A percentile compares a stretch with the other conserved stretches of the same genome.
These are phyloP conservation scores for Tetramorium simillimum DNA, from an alignment of 1,140 invertebrate genomes.

Conservation along the genomic window DNA sequence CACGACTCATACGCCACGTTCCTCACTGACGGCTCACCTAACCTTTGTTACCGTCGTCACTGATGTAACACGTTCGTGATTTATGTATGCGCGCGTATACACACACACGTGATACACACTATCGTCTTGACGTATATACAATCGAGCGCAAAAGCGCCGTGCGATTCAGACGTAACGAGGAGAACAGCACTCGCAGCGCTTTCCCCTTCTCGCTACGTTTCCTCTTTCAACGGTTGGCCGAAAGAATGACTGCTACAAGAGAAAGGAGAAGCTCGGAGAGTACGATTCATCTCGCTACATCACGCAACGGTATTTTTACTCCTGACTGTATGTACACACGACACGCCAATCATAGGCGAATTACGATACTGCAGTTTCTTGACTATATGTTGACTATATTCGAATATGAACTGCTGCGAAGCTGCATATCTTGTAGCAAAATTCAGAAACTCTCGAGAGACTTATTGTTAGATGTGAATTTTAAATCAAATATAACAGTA, in stretches of 20 bases:
- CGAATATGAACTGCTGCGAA: not conserved
- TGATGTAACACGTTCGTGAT: not conserved
- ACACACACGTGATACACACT: not conserved
- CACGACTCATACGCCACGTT: slow-evolving; percentile 65
- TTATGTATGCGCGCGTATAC: not conserved
- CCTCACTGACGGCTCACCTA: slow-evolving; percentile 61
- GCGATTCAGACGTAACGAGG: not conserved
- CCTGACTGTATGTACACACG: not conserved
- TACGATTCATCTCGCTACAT: not conserved
- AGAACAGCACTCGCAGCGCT: not conserved
- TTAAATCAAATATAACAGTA: too few relatives aligned
- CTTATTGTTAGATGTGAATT: too few relatives aligned
- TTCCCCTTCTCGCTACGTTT: not conserved
- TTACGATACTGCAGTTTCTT: not conserved
- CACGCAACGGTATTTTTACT: not conserved
- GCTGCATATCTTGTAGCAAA: not conserved
- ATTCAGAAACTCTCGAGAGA: not conserved
- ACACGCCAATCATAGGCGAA: not conserved
- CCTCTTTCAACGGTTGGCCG: not conserved
- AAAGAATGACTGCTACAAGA: not conserved
- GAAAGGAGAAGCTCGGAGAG: not conserved
- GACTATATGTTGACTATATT: not conserved
- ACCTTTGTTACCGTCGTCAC: slow-evolving; percentile 66
- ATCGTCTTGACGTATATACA: not conserved
- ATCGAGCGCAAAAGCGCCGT: not conserved